These are phyloP conservation scores for Ptilonorhynchus violaceus DNA, from an alignment of 2,113 vertebrate species.

Conservation along the genomic window DNA sequence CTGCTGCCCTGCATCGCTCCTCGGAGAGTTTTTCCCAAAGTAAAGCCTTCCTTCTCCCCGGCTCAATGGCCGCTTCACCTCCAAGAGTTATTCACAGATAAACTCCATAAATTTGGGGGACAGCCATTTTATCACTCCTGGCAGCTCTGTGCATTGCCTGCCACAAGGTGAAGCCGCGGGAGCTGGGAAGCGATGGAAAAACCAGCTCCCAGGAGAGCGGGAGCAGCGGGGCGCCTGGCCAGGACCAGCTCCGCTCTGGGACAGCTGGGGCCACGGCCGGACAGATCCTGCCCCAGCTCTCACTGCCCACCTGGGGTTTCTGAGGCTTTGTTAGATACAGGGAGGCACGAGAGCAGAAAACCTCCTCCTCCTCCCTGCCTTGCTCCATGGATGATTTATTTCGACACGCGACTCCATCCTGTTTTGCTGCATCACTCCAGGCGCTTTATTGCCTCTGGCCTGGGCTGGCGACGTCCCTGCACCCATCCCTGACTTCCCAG, in stretches of 20 bases:
- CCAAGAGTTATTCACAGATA: conserved; percentile 62
- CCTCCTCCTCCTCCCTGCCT: conserved; percentile 42
- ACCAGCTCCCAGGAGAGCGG: rapidly evolving
- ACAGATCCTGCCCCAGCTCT: rapidly evolving
- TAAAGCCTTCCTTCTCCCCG: neutral
- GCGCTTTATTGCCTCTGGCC: conserved; percentile 18
- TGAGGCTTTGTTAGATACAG: conserved; percentile 13
- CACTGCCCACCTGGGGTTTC: neutral
- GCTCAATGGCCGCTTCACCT: conserved; percentile 24
- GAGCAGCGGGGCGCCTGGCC: rapidly evolving
- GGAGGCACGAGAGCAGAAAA: neutral
- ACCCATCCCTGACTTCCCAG: neutral
- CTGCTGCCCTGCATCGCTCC: neutral
- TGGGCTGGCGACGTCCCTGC: neutral
- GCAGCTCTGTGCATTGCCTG: conserved; percentile 26
- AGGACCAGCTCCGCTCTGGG: neutral
- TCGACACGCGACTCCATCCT: conserved; percentile 21
- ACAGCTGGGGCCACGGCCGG: rapidly evolving
- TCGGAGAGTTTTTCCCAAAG: neutral
- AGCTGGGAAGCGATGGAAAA: neutral
- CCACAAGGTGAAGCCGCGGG: conserved; percentile 15
- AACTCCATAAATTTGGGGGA: conserved; percentile 66
- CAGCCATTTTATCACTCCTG: conserved; percentile 64
- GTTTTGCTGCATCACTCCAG: conserved; percentile 63
- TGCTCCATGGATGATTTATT: conserved; percentile 61